Base-by-base conservation (phyloP, 2,888 invertebrate genomes). In the Hipparchia semele region DNA sequence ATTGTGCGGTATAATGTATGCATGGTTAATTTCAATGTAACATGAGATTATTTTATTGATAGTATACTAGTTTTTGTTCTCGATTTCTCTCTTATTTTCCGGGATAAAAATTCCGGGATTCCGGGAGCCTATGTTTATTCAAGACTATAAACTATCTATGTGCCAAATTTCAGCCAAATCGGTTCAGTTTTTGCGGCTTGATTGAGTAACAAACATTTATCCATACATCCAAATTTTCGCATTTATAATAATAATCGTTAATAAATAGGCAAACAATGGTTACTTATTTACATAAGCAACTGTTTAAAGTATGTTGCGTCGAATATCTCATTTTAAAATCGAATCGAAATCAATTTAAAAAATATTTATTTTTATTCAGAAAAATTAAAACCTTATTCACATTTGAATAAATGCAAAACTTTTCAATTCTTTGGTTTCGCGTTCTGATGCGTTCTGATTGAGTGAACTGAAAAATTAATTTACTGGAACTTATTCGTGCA, bases 361-460 rank as follows among this genome's bases (percentile, higher is more conserved):
- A 23, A 23, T 23, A 23, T 23, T 23, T 1, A 23, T 23, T 23
- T 23, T 23, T 23, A 23, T 23, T 23, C 23, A 59, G n/a, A 23
- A 59, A 9, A 59, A 23, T 59, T 59, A 8, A 59, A 59, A 49
- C 3, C n/a, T 64, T 8, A 49, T 53, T 53, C 33, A 33, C 64
- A 12, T 65, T 65, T 33, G 51, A 65, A 51, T 62, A 62, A 62
- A 62, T 65, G 59, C 59, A 39, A 60, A 65, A 51, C 65, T 33
- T 65, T 65, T 53, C 6, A 53, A 65, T 53, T 49, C 9, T 45
- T 45, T 13, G 49, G 49, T 49, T 62, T 49, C 13, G 8, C 13
- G 51, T 53, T 23, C 51, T 12, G 62, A 58, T 58, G 23, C 58
- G 3, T 58, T 58, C 58, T 7, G 9, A 64, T 23, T 64, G 65